phyloP scores from a whole-genome alignment of 1,140 invertebrate species.

The Dryas iulia region DNA sequence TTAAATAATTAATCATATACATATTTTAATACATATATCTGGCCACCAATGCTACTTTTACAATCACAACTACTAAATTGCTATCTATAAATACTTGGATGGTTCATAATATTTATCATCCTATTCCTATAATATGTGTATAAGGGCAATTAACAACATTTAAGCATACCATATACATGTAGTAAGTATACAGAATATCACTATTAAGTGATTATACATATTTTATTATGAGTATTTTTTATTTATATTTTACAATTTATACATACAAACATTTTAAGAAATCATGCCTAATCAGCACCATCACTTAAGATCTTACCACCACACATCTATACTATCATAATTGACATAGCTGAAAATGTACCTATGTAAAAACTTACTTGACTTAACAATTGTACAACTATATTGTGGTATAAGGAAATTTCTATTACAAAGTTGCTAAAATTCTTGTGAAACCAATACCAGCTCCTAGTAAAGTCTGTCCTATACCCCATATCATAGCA shows the following conservation, averaged over 20 bases:
- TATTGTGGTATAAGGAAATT: slow-evolving; percentile 20
- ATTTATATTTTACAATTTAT: slow-evolving; percentile 17
- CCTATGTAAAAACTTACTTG: slow-evolving; percentile 33
- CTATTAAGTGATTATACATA: slow-evolving; percentile 15
- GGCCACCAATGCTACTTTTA: not conserved
- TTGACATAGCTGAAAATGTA: slow-evolving; percentile 55
- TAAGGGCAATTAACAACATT: slow-evolving; percentile 9
- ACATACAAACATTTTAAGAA: slow-evolving; percentile 20
- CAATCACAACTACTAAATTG: slow-evolving; percentile 11
- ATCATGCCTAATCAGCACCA: slow-evolving; percentile 45
- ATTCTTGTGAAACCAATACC: slow-evolving; percentile 96
- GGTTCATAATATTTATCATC: not conserved
- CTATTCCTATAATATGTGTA: not conserved
- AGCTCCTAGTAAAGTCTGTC: slow-evolving; percentile 93
- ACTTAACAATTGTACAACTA: slow-evolving; percentile 19
- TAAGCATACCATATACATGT: slow-evolving; percentile 10
- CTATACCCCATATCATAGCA: slow-evolving; percentile 95
- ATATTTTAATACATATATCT: slow-evolving; percentile 7
- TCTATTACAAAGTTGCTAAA: slow-evolving; percentile 91
- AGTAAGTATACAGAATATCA: slow-evolving; percentile 11
- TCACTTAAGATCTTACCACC: slow-evolving; percentile 32
- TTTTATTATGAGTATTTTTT: slow-evolving; percentile 37
- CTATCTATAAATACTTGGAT: not conserved
- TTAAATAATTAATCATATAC: not conserved
- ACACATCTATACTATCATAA: slow-evolving; percentile 55